Evolutionary conservation across 2,113 vertebrate species (phyloP).

Genomic region (Elgaria multicarinata): DNA sequence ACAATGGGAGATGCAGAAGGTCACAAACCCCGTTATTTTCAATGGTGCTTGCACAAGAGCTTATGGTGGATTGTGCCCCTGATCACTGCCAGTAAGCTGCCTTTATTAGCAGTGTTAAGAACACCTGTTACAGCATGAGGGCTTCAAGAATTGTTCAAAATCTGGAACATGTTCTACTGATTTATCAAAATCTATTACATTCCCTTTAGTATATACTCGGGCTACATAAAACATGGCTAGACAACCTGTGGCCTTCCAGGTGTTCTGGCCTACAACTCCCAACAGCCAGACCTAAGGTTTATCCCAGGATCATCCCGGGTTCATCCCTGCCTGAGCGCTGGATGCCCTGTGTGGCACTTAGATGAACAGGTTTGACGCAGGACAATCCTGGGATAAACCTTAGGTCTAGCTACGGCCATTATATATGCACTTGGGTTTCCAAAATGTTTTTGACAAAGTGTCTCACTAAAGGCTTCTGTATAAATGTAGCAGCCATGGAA

Average conservation of each 20-base stretch:
- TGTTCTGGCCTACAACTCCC: no score
- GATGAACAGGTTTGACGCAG: no score
- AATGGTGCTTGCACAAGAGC: not conserved
- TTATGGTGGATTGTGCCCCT: no score
- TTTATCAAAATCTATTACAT: not conserved
- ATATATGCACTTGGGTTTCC: no score
- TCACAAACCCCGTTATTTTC: not conserved
- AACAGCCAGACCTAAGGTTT: no score
- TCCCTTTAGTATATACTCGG: constrained; percentile 5
- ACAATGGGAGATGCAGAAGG: not conserved
- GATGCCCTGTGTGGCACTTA: no score
- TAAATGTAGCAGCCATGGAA: not conserved
- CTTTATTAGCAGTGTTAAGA: not conserved
- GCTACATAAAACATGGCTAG: not conserved
- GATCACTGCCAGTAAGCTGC: not conserved
- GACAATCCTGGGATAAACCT: no score
- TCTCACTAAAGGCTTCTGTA: not conserved
- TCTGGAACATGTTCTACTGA: constrained; percentile 44
- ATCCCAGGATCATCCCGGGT: no score
- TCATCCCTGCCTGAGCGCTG: no score
- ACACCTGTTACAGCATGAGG: not conserved
- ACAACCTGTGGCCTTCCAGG: no score
- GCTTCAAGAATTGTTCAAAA: constrained; percentile 13
- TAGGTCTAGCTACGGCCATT: no score
- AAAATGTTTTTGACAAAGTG: not conserved